These are phyloP conservation scores for Teleopsis dalmanni DNA, from an alignment of 1,140 invertebrate species.

Conservation along the genomic window DNA sequence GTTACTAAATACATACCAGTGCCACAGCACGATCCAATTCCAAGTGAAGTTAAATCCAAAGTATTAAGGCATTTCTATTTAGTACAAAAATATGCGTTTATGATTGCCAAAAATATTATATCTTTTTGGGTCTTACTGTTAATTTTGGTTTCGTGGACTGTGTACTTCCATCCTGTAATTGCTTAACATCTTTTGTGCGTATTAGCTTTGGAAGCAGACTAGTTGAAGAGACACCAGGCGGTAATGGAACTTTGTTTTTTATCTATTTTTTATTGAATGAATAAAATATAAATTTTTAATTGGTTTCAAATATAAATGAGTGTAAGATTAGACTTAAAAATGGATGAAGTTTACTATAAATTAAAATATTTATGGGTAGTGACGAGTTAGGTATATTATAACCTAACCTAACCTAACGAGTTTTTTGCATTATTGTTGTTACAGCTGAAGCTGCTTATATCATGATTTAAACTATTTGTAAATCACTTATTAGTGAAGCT, in stretches of 20 bases:
- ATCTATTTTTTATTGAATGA: too few relatives aligned
- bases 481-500: too few relatives aligned
- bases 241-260: conserved; percentile 42
- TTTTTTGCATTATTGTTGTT: too few relatives aligned
- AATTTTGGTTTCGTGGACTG: conserved; percentile 60
- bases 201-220: conserved; percentile 67
- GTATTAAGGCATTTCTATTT: conserved; percentile 83
- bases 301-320: neutral
- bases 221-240: conserved; percentile 44
- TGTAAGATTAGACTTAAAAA: neutral
- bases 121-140: conserved; percentile 47
- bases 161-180: conserved; percentile 46
- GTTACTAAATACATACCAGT: conserved; percentile 90
- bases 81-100: neutral
- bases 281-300: conserved; percentile 9
- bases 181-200: conserved; percentile 68
- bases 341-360: neutral
- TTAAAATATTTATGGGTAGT: too few relatives aligned
- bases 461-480: too few relatives aligned
- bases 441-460: too few relatives aligned
- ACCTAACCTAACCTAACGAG: too few relatives aligned
- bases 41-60: conserved; percentile 78
- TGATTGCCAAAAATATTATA: neutral
- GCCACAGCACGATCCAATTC: conserved; percentile 87
- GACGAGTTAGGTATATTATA: too few relatives aligned